A percentile compares a stretch with the other conserved stretches of the same genome.
Conservation (phyloP, 1,140 invertebrate species). For the Papilio polyxenes region DNA sequence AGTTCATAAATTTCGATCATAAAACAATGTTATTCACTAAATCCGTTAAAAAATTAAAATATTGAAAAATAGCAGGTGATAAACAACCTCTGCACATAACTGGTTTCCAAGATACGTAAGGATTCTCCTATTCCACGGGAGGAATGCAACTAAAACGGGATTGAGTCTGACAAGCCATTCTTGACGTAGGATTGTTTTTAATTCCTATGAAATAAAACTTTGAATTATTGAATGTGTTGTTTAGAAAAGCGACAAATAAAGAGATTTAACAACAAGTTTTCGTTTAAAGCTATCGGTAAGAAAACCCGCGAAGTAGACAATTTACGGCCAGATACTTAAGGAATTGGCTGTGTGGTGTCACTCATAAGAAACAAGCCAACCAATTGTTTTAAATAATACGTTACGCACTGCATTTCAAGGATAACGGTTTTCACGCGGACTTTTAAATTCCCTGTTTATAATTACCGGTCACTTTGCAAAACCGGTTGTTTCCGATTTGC, state of each 20-base stretch:
- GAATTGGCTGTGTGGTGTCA: not conserved
- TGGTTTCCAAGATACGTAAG: not conserved
- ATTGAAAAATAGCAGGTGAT: not conserved
- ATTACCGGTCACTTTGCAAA: not conserved
- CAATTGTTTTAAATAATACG: not conserved
- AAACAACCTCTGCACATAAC: not conserved
- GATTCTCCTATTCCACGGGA: not conserved
- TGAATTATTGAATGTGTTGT: too few relatives aligned
- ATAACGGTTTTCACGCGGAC: conserved; percentile 9
- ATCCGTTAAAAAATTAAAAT: too few relatives aligned
- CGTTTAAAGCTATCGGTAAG: too few relatives aligned
- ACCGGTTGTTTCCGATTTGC: not conserved
- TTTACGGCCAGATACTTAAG: not conserved
- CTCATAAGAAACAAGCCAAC: not conserved
- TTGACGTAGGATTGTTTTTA: not conserved
- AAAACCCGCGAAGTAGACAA: not conserved
- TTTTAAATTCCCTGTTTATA: not conserved
- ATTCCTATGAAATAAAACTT: not conserved
- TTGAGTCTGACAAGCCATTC: not conserved
- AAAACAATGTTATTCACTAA: too few relatives aligned
- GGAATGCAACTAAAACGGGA: conserved; percentile 11
- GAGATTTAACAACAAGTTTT: too few relatives aligned
- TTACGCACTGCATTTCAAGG: not conserved
- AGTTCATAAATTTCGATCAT: too few relatives aligned
- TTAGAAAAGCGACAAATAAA: too few relatives aligned